A percentile compares a stretch with the other conserved stretches of the same genome.
phyloP scores from a whole-genome alignment of 2,113 vertebrate species.

The Plecturocebus donacophilus region DNA sequence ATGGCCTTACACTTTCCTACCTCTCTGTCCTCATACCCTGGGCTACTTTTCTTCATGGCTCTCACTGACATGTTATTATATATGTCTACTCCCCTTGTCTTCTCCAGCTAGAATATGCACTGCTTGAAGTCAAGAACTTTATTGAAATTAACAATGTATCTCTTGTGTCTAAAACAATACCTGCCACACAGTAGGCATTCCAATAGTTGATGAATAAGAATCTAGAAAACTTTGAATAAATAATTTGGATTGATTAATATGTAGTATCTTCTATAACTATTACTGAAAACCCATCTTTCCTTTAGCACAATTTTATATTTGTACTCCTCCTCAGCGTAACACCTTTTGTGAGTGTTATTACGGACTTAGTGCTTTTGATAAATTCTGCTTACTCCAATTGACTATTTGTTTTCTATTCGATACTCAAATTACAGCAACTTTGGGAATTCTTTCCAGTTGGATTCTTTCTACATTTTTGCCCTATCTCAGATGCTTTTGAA shows the following conservation, averaged over 20 bases:
- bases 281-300: neutral
- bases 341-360: neutral
- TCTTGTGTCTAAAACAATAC: neutral
- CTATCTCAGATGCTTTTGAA: neutral
- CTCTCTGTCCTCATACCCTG: neutral
- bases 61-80: neutral
- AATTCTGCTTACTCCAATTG: neutral
- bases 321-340: accelerated
- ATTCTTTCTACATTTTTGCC: neutral
- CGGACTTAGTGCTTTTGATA: neutral
- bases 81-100: neutral
- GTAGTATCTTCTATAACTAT: neutral
- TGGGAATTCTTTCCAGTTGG: neutral
- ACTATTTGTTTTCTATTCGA: neutral
- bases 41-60: neutral
- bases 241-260: neutral
- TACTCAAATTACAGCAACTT: neutral
- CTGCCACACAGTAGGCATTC: neutral
- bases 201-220: neutral
- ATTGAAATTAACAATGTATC: neutral
- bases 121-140: neutral
- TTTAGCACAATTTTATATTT: neutral
- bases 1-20: neutral
- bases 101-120: neutral
- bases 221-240: neutral